Evolutionary conservation across 2,797 vertebrate genomes (phyloP).

Genomic region (Graptemys geographica): DNA sequence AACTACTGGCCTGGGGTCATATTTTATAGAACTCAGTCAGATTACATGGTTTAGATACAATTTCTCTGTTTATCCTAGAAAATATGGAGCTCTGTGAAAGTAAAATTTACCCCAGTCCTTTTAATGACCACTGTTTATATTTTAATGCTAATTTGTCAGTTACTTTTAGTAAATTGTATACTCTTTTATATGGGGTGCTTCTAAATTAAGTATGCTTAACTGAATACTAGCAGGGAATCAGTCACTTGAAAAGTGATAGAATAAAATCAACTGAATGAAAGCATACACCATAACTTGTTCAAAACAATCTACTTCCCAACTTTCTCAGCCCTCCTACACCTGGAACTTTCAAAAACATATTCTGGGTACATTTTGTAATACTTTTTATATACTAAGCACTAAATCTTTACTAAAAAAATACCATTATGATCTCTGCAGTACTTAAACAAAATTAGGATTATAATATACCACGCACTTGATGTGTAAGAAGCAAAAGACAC

Average conservation of each 20-base stretch:
- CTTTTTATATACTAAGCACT: neutral
- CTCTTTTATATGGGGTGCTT: neutral
- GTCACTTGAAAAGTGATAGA: neutral
- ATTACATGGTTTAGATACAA: neutral
- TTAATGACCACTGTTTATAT: neutral
- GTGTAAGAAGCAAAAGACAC: neutral
- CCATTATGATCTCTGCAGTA: neutral
- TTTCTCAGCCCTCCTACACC: neutral
- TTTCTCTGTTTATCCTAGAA: neutral
- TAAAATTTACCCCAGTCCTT: neutral
- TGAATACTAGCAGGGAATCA: neutral
- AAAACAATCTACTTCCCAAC: neutral
- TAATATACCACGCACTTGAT: neutral
- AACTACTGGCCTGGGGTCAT: neutral
- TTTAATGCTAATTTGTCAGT: neutral
- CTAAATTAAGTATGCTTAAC: neutral
- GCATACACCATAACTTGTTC: neutral
- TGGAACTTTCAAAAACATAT: neutral
- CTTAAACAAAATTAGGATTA: conserved; percentile 32
- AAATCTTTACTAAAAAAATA: neutral
- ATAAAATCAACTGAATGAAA: neutral
- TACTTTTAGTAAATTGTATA: neutral
- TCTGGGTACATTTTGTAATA: neutral
- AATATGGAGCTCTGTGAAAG: neutral
- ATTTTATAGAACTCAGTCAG: neutral